These are phyloP conservation scores for Brachionichthys hirsutus DNA, from an alignment of 2,113 vertebrate genomes.

Conservation along the genomic window DNA sequence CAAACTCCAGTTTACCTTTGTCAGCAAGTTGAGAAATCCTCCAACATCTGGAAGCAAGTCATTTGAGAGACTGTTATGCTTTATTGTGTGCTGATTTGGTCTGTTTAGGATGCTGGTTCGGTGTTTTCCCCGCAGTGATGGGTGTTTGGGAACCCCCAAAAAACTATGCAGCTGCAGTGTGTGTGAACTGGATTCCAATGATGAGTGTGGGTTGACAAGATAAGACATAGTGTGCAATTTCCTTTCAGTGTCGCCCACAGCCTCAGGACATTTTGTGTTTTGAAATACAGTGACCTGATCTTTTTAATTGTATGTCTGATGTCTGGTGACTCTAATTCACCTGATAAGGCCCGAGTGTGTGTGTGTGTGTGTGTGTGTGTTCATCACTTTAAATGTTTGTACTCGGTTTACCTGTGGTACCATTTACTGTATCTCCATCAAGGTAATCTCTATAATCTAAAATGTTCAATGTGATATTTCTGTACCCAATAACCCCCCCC, in stretches of 20 bases:
- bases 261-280: slow-evolving; percentile 36
- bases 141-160: no score
- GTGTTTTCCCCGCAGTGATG: no score
- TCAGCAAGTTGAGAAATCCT: slow-evolving; percentile 44
- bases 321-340: slow-evolving; percentile 58
- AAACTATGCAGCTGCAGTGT: neutral
- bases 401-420: no score
- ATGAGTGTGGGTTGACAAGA: slow-evolving; percentile 4
- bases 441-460: no score
- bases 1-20: slow-evolving; percentile 19
- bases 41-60: slow-evolving; percentile 45
- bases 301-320: slow-evolving; percentile 44
- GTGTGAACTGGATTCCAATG: slow-evolving; percentile 1
- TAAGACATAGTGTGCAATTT: slow-evolving; percentile 27
- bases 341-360: slow-evolving; percentile 1
- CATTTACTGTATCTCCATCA: no score
- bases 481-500: no score
- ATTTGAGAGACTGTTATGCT: slow-evolving; percentile 45
- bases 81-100: slow-evolving; percentile 58
- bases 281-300: slow-evolving; percentile 39
- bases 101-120: slow-evolving; percentile 6
- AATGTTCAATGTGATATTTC: no score
- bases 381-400: slow-evolving; percentile 7
- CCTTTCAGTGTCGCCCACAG: slow-evolving; percentile 21
- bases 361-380: slow-evolving; percentile 15